Evolutionary conservation across 2,797 vertebrate species (phyloP).

Genomic region (Xyrichtys novacula): DNA sequence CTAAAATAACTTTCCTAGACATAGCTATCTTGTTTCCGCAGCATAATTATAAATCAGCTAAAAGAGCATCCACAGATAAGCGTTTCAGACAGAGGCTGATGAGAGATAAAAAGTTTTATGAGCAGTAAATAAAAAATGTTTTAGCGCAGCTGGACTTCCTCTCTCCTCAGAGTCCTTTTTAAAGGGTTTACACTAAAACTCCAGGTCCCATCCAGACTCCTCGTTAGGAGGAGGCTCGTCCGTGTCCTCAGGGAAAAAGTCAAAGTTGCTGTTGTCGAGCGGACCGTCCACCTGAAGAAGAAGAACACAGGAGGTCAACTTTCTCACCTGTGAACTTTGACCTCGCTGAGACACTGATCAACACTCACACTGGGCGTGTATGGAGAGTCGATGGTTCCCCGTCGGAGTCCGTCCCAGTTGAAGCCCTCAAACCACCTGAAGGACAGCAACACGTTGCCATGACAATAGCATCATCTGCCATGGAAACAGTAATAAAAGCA

Average conservation of each 20-base stretch:
- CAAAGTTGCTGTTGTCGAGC: conserved; percentile 80
- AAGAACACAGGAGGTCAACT: not conserved
- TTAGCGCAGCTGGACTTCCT: no score
- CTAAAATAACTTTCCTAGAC: no score
- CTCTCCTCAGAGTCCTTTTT: not conserved
- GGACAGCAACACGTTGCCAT: conserved; percentile 41
- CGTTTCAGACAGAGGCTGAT: no score
- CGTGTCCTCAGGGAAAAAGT: conserved; percentile 73
- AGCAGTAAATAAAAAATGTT: no score
- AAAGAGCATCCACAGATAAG: no score
- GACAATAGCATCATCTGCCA: conserved; percentile 5
- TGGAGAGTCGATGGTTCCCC: conserved; percentile 70
- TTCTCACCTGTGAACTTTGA: not conserved
- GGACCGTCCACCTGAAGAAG: conserved; percentile 72
- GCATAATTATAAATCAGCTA: no score
- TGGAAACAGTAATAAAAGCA: not conserved
- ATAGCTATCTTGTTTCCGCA: no score
- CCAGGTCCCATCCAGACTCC: conserved; percentile 77
- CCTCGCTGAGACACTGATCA: not conserved
- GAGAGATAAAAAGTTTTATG: no score
- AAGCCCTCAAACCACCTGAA: conserved; percentile 81
- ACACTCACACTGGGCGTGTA: conserved; percentile 68
- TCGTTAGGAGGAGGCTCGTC: conserved; percentile 75
- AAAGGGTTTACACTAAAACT: conserved; percentile 68
- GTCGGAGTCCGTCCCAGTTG: conserved; percentile 80